Base-by-base conservation (phyloP, 1,140 invertebrate genomes). In the Drosophila kurseongensis region DNA sequence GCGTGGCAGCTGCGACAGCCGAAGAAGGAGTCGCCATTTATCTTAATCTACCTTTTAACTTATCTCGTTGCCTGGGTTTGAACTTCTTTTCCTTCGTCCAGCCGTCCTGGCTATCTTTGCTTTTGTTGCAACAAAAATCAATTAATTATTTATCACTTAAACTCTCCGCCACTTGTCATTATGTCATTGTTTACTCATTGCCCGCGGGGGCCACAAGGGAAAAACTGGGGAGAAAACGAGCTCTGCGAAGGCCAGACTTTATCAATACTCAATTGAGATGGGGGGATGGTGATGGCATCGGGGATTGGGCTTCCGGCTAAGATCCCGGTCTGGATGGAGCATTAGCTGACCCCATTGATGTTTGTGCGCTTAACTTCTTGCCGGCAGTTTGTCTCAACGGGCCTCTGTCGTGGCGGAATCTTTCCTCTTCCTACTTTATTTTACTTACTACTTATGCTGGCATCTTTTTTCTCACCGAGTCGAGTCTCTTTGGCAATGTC, bases 71-170 rank as follows among this genome's bases (percentile, higher is more conserved):
- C 57, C 65, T 71, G 63, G 62, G 68, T 55, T 72, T 61, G 71
- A 88, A 83, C 83, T 85, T 84, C 48, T 82, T 80, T 71, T 63
- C 38, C 29, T 66, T 61, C n/a, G 16, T 50, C 63, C 50, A 47
- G 36, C 41, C 41, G 10, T 38, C 14, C 23, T 45, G 45, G 47
- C 60, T 68, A 63, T 78, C 52, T 79, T 71, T 69, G 77, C 81
- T 69, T 78, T 89, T 90, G 85, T 85, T 89, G 80, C 83, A 86
- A 91, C 80, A 89, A 80, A 89, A 89, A 91, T 91, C 90, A 91
- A 91, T 91, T 91, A 91, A 91, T 91, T 91, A 91, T 91, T 91
- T 91, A 91, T 91, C 90, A 91, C 90, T 91, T 91, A 91, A 91
- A 91, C 86, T 91, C 90, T 90, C 83, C 90, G 80, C 85, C 82